These are phyloP conservation scores for Styela clava DNA, from an alignment of 23 tunicate species.

Conservation along the genomic window DNA sequence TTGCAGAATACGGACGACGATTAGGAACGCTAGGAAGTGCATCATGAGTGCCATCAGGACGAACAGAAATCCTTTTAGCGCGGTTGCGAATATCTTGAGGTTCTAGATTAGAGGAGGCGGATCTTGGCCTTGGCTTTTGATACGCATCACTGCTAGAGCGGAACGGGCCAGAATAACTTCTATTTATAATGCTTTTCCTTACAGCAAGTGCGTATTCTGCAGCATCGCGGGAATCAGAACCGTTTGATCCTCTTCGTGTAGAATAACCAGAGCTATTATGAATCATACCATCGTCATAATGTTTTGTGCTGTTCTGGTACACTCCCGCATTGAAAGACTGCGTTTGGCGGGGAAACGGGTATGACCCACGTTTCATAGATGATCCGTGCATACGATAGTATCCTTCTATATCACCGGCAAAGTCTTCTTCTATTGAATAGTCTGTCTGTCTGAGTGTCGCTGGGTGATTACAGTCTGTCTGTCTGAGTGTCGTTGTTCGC, in stretches of 20 bases:
- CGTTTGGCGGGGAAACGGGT: neutral
- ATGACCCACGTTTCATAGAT: neutral
- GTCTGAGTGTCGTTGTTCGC: neutral
- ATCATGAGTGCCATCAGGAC: constrained; percentile 12
- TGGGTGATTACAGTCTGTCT: too few species aligned
- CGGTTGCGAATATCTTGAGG: neutral
- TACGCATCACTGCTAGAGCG: neutral
- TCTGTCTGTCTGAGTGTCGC: neutral
- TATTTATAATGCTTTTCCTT: constrained; percentile 8
- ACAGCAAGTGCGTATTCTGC: neutral
- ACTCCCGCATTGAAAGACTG: constrained; percentile 19
- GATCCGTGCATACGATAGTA: constrained; percentile 18
- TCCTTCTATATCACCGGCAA: constrained; percentile 10
- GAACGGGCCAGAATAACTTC: constrained; percentile 3
- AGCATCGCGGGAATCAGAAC: constrained; percentile 9
- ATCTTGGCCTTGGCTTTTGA: constrained; percentile 2
- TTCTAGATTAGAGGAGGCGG: neutral
- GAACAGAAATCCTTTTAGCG: constrained; percentile 11
- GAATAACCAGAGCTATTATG: constrained; percentile 14
- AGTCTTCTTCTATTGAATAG: neutral
- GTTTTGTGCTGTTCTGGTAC: neutral
- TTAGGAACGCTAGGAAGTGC: neutral
- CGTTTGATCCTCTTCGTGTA: constrained; percentile 7
- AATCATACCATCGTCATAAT: constrained; percentile 12
- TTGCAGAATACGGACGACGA: constrained; percentile 16